Conservation (phyloP, 1,140 invertebrate genomes). For the Harpegnathos saltator region DNA sequence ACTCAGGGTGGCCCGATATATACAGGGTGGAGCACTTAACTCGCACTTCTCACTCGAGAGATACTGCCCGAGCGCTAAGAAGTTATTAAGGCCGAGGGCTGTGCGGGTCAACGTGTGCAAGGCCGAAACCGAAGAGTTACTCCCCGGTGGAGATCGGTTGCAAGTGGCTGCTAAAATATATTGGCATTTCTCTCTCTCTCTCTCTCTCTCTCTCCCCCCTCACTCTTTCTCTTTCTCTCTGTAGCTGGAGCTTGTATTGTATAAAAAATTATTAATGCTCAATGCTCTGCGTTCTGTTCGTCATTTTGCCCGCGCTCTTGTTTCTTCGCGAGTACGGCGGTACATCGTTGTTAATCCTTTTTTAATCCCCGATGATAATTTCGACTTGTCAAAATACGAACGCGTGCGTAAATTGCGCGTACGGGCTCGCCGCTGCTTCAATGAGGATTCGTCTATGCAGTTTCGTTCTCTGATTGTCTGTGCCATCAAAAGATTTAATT, state of each 20-base stretch:
- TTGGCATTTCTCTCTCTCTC: neutral
- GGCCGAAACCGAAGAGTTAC: conserved; percentile 29
- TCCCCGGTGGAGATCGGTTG: neutral
- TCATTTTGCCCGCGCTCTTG: neutral
- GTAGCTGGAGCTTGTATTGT: neutral
- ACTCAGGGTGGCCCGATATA: conserved; percentile 18
- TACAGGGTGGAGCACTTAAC: conserved; percentile 33
- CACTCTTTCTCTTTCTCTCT: no score
- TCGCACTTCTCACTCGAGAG: conserved; percentile 40
- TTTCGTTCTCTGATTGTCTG: no score
- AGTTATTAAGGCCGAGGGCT: conserved; percentile 47
- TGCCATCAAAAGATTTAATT: no score
- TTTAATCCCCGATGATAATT: neutral
- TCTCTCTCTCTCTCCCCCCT: no score
- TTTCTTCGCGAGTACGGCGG: neutral
- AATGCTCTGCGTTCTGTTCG: neutral
- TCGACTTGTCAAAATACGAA: no score
- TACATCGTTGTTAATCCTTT: neutral
- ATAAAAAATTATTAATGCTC: conserved; percentile 4
- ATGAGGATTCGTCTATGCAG: no score
- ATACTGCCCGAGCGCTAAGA: conserved; percentile 38
- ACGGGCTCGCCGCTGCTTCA: no score
- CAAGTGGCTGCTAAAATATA: neutral
- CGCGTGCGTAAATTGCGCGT: no score
- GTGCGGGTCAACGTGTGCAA: conserved; percentile 33